A percentile compares a stretch with the other conserved stretches of the same genome.
These are phyloP conservation scores for Microplitis demolitor DNA, from an alignment of 1,140 invertebrate species.

Conservation along the genomic window DNA sequence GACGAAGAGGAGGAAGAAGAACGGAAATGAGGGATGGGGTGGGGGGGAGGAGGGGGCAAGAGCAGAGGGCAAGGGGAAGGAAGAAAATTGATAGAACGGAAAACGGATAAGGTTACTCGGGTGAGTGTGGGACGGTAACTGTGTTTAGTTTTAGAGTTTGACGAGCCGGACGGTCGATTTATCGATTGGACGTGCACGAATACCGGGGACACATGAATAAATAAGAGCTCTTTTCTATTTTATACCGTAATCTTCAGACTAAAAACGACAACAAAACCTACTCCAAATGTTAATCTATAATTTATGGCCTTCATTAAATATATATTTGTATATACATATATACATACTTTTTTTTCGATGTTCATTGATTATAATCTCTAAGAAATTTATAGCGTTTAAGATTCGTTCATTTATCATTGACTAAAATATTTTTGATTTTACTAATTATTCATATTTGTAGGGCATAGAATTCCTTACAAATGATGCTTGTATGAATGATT, in stretches of 20 bases:
- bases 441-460: no score
- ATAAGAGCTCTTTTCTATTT: conserved; percentile 53
- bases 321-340: background rate
- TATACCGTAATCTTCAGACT: conserved; percentile 21
- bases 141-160: no score
- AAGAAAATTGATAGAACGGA: background rate
- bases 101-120: conserved; percentile 45
- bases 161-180: conserved; percentile 44
- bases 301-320: background rate
- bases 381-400: no score
- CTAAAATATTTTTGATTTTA: no score
- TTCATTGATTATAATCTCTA: no score
- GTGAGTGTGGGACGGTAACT: conserved; percentile 18
- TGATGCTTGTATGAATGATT: no score
- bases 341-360: no score
- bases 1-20: background rate
- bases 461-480: no score
- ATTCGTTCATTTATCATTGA: no score
- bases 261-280: background rate
- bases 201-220: conserved; percentile 56
- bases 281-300: no score
- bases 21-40: background rate
- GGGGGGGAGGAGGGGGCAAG: no score
- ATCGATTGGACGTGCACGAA: conserved; percentile 52
- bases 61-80: background rate